Conservation (phyloP, 2,888 invertebrate species). For the Psococerastis gibbosa region DNA sequence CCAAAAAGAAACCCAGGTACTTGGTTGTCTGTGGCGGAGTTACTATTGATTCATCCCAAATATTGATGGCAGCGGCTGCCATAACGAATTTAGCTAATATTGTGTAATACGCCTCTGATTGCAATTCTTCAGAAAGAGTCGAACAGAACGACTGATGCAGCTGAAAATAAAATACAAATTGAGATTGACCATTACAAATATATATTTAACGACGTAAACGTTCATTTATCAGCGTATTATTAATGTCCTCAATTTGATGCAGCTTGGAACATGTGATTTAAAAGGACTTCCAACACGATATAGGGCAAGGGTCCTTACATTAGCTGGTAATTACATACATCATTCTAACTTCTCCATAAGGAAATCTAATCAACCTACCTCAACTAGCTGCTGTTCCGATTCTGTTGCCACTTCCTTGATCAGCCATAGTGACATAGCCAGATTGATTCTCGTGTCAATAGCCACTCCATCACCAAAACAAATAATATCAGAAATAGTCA, state of each 20-base stretch:
- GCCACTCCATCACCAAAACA: neutral
- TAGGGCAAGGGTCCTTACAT: too few species aligned
- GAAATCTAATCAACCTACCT: neutral
- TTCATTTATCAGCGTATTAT: too few species aligned
- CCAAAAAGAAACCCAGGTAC: constrained; percentile 1
- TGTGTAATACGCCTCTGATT: neutral
- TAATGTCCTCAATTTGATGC: too few species aligned
- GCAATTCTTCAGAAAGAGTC: neutral
- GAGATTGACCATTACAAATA: too few species aligned
- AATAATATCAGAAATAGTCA: neutral
- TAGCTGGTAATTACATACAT: too few species aligned
- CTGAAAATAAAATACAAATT: neutral
- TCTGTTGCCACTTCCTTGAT: neutral
- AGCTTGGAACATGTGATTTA: too few species aligned
- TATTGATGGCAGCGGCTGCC: neutral
- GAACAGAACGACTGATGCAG: neutral
- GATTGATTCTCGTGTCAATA: constrained; percentile 2
- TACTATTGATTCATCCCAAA: neutral
- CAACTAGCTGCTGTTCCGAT: neutral
- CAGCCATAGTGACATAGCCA: neutral
- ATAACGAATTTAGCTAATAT: neutral
- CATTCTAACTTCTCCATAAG: too few species aligned
- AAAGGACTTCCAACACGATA: too few species aligned
- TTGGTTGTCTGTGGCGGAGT: neutral
- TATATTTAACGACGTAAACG: too few species aligned